Conservation (phyloP, 2,113 vertebrate genomes). For the Trematomus loennbergii region DNA sequence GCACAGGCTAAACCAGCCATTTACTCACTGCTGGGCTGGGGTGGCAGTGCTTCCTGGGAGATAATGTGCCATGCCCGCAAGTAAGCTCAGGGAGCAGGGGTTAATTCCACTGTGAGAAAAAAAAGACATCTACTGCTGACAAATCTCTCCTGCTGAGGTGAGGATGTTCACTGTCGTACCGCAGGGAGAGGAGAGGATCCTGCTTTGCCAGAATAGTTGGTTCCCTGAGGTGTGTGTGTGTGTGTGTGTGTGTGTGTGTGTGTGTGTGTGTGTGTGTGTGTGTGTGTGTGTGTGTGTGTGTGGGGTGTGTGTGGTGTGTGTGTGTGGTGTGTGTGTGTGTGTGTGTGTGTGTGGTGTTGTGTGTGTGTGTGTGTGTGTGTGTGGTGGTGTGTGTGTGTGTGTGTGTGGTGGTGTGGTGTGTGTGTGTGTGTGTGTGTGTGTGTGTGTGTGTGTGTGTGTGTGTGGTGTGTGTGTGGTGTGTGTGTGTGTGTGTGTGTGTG, state of each 20-base stretch:
- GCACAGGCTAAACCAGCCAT: conserved; percentile 47
- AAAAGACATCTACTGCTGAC: conserved; percentile 62
- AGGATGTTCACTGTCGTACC: conserved; percentile 59
- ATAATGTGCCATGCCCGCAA: conserved; percentile 72
- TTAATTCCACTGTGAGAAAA: conserved; percentile 67
- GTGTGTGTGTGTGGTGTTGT: no score
- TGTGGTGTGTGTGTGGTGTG: conserved; percentile 56
- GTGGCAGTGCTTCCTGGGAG: conserved; percentile 65
- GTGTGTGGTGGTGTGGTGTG: conserved; percentile 65
- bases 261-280: conserved; percentile 35
- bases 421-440: conserved; percentile 66
- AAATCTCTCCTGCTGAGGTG: conserved; percentile 73
- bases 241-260: no score
- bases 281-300: conserved; percentile 31
- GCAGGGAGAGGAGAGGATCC: conserved; percentile 40
- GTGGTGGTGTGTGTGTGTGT: conserved; percentile 68
- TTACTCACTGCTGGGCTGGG: conserved; percentile 52
- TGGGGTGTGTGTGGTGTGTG: no score
- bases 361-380: no score
- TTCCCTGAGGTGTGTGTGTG: no score
- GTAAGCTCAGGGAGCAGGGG: conserved; percentile 69
- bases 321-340: no score
- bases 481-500: conserved; percentile 66
- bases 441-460: conserved; percentile 69
- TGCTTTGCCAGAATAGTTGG: conserved; percentile 69